A percentile compares a stretch with the other conserved stretches of the same genome.
These are phyloP conservation scores for Hypsibius dujardini DNA, from an alignment of 1,140 invertebrate species.

Conservation along the genomic window DNA sequence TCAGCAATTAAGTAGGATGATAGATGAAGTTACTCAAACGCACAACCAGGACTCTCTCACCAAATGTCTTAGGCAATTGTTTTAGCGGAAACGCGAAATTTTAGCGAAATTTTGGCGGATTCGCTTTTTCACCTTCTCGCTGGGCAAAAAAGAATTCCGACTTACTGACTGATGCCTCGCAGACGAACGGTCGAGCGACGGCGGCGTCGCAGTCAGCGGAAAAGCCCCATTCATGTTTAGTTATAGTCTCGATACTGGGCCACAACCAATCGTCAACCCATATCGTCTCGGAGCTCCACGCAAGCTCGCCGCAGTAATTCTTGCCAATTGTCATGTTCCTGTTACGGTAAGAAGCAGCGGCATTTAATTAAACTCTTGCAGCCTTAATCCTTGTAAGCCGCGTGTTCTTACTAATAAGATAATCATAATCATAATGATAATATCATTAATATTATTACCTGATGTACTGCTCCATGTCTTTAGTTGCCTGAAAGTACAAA, in stretches of 20 bases:
- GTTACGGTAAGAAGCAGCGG: not conserved
- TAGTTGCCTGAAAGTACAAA: no score
- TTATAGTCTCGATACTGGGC: not conserved
- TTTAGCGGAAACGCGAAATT: not conserved
- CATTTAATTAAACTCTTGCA: not conserved
- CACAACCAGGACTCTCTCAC: not conserved
- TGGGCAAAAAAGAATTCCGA: no score
- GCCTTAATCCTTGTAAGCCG: no score
- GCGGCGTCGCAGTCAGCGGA: no score
- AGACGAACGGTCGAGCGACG: not conserved
- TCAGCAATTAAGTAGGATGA: no score
- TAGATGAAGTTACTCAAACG: not conserved
- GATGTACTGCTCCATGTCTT: not conserved
- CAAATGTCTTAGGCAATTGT: not conserved
- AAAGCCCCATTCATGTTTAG: not conserved
- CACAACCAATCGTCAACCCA: not conserved
- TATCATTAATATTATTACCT: no score
- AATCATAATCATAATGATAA: no score
- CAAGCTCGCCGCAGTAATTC: conserved; percentile 4
- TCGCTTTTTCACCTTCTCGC: no score
- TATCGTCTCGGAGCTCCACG: not conserved
- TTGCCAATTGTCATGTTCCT: not conserved
- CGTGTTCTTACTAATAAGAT: no score
- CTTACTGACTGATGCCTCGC: not conserved
- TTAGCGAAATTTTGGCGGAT: no score